Percentiles rank a stretch among this genome's conserved stretches.
Conservation (phyloP, 2,888 invertebrate species). For the Zygaena filipendulae region DNA sequence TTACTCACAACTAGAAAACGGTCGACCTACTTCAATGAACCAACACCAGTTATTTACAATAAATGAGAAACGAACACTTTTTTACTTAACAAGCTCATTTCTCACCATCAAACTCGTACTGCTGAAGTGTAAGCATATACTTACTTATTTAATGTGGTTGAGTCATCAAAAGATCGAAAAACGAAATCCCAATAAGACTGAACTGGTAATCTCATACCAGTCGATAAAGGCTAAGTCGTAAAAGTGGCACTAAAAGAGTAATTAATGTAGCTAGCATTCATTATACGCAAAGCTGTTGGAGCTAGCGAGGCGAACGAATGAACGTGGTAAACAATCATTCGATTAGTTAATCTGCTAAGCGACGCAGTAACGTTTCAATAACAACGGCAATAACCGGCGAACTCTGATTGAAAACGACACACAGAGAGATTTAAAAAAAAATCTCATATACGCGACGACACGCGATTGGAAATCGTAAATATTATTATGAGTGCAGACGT, state of each 20-base stretch:
- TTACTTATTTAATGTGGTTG: slow-evolving; percentile 23
- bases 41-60: no score
- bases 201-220: slow-evolving; percentile 48
- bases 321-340: slow-evolving; percentile 45
- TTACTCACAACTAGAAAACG: slow-evolving; percentile 39
- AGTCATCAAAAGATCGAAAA: slow-evolving; percentile 47
- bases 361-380: slow-evolving; percentile 30
- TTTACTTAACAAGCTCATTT: no score
- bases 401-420: slow-evolving; percentile 38
- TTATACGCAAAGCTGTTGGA: slow-evolving; percentile 44
- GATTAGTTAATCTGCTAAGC: slow-evolving; percentile 47
- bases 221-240: slow-evolving; percentile 50
- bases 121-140: no score
- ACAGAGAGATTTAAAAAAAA: slow-evolving; percentile 26
- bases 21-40: slow-evolving; percentile 33
- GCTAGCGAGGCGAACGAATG: slow-evolving; percentile 37
- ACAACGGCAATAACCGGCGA: slow-evolving; percentile 26
- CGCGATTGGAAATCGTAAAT: slow-evolving; percentile 59
- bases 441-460: slow-evolving; percentile 17
- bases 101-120: no score
- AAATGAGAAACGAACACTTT: no score
- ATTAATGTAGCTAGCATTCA: slow-evolving; percentile 55
- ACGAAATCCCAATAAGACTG: slow-evolving; percentile 38
- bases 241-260: slow-evolving; percentile 54
- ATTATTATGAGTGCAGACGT: slow-evolving; percentile 38